Evolutionary conservation across 1,140 invertebrate genomes (phyloP), one percentile per base, ranked within the genome.

Genomic region (Drosophila insularis): DNA sequence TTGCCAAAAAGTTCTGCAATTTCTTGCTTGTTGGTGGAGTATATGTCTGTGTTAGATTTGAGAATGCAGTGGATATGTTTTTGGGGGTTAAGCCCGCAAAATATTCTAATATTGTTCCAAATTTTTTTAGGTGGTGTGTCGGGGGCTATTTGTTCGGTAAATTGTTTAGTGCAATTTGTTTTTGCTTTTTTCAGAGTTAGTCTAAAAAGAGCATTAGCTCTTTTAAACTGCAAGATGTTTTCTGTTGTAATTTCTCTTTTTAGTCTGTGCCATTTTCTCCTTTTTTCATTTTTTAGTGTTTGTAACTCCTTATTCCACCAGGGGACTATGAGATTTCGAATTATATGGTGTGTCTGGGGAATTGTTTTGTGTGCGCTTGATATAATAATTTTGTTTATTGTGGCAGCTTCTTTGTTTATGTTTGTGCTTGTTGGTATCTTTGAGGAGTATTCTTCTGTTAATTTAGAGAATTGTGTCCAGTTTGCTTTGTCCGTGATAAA

Each of bases 301-400:
- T n/a, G n/a, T n/a, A n/a, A n/a, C n/a, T n/a, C n/a, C n/a, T n/a
- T n/a, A n/a, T n/a, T n/a, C n/a, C n/a, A n/a, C n/a, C n/a, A n/a
- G n/a, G n/a, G n/a, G n/a, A n/a, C n/a, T n/a, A n/a, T n/a, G n/a
- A n/a, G n/a, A n/a, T n/a, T n/a, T n/a, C n/a, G n/a, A n/a, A n/a
- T n/a, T n/a, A n/a, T n/a, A n/a, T n/a, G n/a, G n/a, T n/a, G n/a
- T n/a, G n/a, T 39, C 11, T 39, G n/a, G n/a, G n/a, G n/a, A n/a
- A n/a, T n/a, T n/a, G n/a, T n/a, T n/a, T n/a, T n/a, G 11, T 59
- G 23, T 5, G 40, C 50, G 27, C 62, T 64, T n/a, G n/a, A n/a
- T n/a, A n/a, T n/a, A n/a, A 59, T 59, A 50, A 50, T 67, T 53
- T 67, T 67, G 54, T 68, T n/a, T n/a, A n/a, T n/a, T n/a, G n/a